Evolutionary conservation across 2,113 vertebrate species (phyloP).

Genomic region (Labeo rohita): DNA sequence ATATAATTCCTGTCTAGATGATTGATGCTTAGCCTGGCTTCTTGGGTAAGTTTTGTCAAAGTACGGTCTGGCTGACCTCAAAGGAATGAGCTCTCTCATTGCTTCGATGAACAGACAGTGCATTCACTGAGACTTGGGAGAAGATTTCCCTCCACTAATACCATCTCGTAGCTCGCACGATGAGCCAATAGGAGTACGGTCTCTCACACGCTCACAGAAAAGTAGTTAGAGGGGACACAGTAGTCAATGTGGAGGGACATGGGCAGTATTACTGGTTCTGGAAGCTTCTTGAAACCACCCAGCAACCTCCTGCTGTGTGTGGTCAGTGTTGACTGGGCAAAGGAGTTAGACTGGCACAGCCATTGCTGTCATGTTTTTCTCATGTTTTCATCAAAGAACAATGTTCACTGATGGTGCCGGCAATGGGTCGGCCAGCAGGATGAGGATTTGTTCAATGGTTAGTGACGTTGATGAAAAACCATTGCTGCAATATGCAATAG

Average conservation of each 20-base stretch:
- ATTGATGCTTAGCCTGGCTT: constrained; percentile 58
- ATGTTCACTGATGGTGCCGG: constrained; percentile 9
- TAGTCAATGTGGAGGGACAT: constrained; percentile 7
- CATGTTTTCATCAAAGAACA: constrained; percentile 13
- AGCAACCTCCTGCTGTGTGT: constrained; percentile 19
- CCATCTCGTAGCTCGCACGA: constrained; percentile 23
- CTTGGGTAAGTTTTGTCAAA: constrained; percentile 49
- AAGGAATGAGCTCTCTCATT: constrained; percentile 54
- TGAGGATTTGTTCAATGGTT: not conserved
- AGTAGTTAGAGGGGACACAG: constrained; percentile 10
- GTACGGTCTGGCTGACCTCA: constrained; percentile 60
- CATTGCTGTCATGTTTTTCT: constrained; percentile 6
- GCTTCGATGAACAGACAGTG: constrained; percentile 50
- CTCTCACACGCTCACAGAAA: constrained; percentile 5
- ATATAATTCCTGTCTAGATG: constrained; percentile 53
- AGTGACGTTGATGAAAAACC: constrained; percentile 19
- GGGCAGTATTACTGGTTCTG: not conserved
- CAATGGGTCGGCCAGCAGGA: not conserved
- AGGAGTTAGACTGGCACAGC: not conserved
- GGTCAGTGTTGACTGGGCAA: constrained; percentile 16
- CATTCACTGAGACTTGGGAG: constrained; percentile 51
- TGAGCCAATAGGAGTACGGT: constrained; percentile 5
- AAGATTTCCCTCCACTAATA: constrained; percentile 52
- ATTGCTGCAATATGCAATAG: constrained; percentile 40
- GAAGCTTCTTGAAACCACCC: constrained; percentile 4